Base-by-base conservation (phyloP, 1,140 invertebrate genomes). In the Oppia nitens region DNA sequence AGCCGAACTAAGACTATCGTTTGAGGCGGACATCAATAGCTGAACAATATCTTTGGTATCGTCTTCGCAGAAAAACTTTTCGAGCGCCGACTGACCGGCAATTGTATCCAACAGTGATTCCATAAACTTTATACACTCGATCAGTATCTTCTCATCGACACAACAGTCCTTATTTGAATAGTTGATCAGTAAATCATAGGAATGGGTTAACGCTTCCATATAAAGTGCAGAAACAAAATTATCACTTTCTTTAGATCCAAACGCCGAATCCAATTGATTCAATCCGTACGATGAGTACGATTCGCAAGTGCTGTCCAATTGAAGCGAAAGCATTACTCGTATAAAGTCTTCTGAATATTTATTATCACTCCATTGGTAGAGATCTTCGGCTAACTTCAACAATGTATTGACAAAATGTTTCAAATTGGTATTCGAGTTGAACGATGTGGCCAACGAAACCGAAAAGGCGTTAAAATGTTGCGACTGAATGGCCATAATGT, bases 51-150 rank as follows among this genome's bases (percentile, higher is more conserved):
- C 60, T 60, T 25, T 2, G 47, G 53, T 20, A 29, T 56, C 68
- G 69, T 59, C 55, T 24, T 69, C 66, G 29, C 68, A 66, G 60
- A 91, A 91, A 64, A 92, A 88, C 60, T 79, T 75, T 59, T 85
- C 81, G 63, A 93, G 78, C 0, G 89, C 87, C 64, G 81, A 77
- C 49, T 84, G 78, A 0, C 87, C 88, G 0, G 81, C 75, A 14
- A 81, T 74, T 62, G 83, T 83, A 27, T 91, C 87, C 11, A 93
- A 67, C 53, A 89, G 77, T 62, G 81, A 80, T 70, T 90, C 87
- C 79, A 90, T 84, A 66, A 87, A 90, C 62, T 83, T 77, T 9
- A 85, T 69, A 65, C 80, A 84, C 59, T 81, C 79, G 60, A 80
- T 78, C 4, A 83, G 69, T 45, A 84, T 79, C 53, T 78, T 78